Conservation (phyloP, 2,113 vertebrate genomes). For the Anser brachyrhynchus region DNA sequence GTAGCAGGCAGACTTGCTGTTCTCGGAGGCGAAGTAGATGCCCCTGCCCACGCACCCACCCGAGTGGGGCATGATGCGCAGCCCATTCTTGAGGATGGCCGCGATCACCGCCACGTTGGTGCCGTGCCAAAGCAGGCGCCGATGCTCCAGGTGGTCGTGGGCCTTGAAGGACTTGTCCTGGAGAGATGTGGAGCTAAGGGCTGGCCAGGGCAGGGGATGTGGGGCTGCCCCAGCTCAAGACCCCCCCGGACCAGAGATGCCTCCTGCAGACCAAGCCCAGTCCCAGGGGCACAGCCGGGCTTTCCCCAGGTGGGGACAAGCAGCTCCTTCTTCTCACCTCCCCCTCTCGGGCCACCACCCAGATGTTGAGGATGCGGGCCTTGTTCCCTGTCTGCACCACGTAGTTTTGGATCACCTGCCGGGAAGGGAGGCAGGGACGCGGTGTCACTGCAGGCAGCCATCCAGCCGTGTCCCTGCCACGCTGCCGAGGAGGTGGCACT, state of each 20-base stretch:
- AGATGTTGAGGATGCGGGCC: conserved; percentile 80
- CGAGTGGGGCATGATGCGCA: conserved; percentile 93
- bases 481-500: not conserved
- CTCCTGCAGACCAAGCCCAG: not conserved
- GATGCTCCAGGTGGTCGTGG: conserved; percentile 80
- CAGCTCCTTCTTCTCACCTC: conserved; percentile 80
- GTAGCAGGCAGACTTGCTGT: conserved; percentile 84
- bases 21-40: conserved; percentile 93
- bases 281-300: not conserved
- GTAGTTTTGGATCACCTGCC: conserved; percentile 87
- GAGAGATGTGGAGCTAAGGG: not conserved
- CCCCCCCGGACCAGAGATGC: not conserved
- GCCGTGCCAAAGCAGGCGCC: conserved; percentile 91
- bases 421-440: not conserved
- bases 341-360: conserved; percentile 82
- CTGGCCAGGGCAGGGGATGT: rapidly evolving
- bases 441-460: not conserved
- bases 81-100: conserved; percentile 89
- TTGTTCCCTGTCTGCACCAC: conserved; percentile 69
- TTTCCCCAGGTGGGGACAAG: not conserved
- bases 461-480: not conserved
- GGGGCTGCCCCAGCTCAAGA: not conserved
- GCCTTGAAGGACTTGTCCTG: conserved; percentile 81
- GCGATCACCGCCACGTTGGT: conserved; percentile 89
- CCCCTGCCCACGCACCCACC: conserved; percentile 87